Base-by-base conservation (phyloP, 1,140 invertebrate species). In the Nomia melanderi region DNA sequence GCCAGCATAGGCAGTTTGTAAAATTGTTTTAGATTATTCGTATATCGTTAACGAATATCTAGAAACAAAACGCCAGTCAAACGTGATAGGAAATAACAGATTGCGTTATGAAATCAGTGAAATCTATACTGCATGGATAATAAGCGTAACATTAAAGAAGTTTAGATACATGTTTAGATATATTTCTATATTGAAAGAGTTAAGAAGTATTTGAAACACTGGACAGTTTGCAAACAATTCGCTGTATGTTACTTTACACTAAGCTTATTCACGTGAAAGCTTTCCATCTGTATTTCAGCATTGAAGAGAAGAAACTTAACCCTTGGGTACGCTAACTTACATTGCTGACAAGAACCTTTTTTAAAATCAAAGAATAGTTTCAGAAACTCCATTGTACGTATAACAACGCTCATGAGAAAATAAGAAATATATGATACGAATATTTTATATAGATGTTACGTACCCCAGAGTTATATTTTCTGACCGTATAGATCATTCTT, bases 211-310 rank as follows among this genome's bases (percentile, higher is more conserved):
- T 33, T 25, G 64, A 44, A 73, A 67, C 63, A 57, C 63, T 81
- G 77, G 70, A 75, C 27, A 39, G 41, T 73, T 74, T 67, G 63
- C 36, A 47, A 59, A 77, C 62, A 36, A 57, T 65, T 64, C 31
- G 41, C 31, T 60, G 8, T 4, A 27, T 1, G 17, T 56, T 44
- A 29, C 47, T 25, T 54, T 23, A 6, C 29, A 14, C 33, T 79
- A 65, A 75, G 75, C 59, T 69, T 79, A 74, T 36, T 36, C 33
- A 36, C 8, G 33, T 8, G 33, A 3, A 36, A 56, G 70, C 57
- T 75, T 36, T 69, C 36, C 53, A 47, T 65, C 56, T 33, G 67
- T 57, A 54, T 63, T 69, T 59, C 50, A 57, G 44, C 44, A 36
- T 59, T n/a, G 20, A 69, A 64, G 54, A 67, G 36, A 54, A 39